Base-by-base conservation (phyloP, 2,888 invertebrate species). In the Minunthozetes semirufus region DNA sequence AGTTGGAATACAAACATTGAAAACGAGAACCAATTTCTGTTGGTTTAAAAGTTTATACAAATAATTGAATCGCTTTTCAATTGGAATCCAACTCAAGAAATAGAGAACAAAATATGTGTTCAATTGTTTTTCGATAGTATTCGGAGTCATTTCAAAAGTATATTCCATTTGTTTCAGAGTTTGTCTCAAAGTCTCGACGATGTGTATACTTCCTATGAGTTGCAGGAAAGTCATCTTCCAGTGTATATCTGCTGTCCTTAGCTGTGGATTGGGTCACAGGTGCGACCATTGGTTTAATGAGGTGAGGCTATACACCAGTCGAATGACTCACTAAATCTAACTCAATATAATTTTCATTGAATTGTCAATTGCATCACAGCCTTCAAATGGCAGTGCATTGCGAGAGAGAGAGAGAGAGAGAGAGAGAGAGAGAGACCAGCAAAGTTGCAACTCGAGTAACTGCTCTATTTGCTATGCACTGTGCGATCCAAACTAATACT, bases 271-370 rank as follows among this genome's bases (percentile, higher is more conserved):
- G 11, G 70, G 70, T 48, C 70, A 70, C 70, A 70, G 70, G 70
- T 70, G 70, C 48, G 70, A 46, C 70, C 25, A 70, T 42, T 25
- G 70, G 70, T 70, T 70, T 70, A 70, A 70, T 70, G 70, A 70
- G 70, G 70, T 70, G 70, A 70, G 70, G 70, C 70, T 70, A 70
- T 70, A 70, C 22, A 48, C 70, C 19, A 70, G 70, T 70, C n/a
- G 38, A 66, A 66, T 66, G 70, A 70, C 25, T 70, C 70, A 70
- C 70, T 48, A 70, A 70, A 70, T 46, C 68, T 70, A 72, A 72
- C 56, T 59, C 72, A 72, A 72, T 72, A 72, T 72, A 72, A 72
- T 72, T 72, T 72, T 72, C 72, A 72, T 72, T 72, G 15, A 59
- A 72, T 72, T 72, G 72, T 53, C 53, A 72, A 72, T 72, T 56